phyloP scores from a whole-genome alignment of 2,797 vertebrate species.

The Channa striata region DNA sequence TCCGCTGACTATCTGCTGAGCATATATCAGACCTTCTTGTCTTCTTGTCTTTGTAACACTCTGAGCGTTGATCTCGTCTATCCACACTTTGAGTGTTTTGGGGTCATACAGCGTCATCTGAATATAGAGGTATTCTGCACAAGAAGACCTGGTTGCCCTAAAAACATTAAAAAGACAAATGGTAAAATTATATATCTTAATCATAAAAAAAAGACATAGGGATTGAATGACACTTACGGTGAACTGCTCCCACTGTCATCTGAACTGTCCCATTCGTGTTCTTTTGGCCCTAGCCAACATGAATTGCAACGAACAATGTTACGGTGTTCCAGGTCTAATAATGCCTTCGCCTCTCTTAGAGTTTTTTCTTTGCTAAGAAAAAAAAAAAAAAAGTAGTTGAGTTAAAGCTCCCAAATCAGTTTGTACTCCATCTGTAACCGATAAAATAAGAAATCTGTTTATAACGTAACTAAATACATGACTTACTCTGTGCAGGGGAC shows the following conservation, averaged over 20 bases:
- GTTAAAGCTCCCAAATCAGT: not conserved
- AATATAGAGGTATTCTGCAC: conserved; percentile 85
- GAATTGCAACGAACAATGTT: conserved; percentile 83
- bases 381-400: not conserved
- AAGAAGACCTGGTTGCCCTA: conserved; percentile 44
- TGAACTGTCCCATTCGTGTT: conserved; percentile 48
- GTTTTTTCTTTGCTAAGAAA: not conserved
- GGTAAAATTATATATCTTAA: not conserved
- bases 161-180: not conserved
- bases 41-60: conserved; percentile 67
- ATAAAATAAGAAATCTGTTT: too few relatives aligned
- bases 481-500: conserved; percentile 76
- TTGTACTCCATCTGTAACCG: not conserved
- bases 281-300: conserved; percentile 71
- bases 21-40: conserved; percentile 72
- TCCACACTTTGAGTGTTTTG: conserved; percentile 85
- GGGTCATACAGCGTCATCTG: conserved; percentile 90
- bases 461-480: too few relatives aligned
- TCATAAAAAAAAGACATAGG: not conserved
- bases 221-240: conserved; percentile 61
- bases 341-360: conserved; percentile 67
- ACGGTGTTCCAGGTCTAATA: conserved; percentile 70
- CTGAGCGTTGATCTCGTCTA: conserved; percentile 55
- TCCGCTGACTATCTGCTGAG: conserved; percentile 83
- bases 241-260: conserved; percentile 60